phyloP scores from a whole-genome alignment of 1,140 invertebrate species.

The Samia ricini region DNA sequence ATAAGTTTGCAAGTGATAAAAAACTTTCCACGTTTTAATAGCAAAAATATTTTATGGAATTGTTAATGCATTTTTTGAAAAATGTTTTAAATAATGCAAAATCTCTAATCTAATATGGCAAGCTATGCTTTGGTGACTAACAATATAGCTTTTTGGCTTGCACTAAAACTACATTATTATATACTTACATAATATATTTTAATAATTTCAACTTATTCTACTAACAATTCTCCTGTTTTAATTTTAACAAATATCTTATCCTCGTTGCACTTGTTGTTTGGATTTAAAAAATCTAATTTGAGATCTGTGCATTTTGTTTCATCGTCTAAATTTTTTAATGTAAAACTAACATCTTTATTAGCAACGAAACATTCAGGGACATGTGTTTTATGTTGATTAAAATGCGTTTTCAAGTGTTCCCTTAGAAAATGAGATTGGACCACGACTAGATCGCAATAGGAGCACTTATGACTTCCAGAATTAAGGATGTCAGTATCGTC shows the following conservation, averaged over 20 bases:
- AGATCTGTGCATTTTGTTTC: conserved; percentile 48
- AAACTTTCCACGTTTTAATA: background rate
- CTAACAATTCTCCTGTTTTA: conserved; percentile 58
- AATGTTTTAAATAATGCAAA: conserved; percentile 6
- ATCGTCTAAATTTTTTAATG: conserved; percentile 54
- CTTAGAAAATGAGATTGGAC: conserved; percentile 86
- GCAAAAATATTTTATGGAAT: background rate
- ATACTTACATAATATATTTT: conserved; percentile 6
- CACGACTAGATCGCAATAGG: conserved; percentile 90
- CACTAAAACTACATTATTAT: conserved; percentile 20
- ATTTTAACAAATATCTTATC: conserved; percentile 67
- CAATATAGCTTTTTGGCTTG: conserved; percentile 42
- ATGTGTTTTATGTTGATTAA: conserved; percentile 79
- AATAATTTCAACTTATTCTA: conserved; percentile 29
- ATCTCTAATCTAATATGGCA: conserved; percentile 68
- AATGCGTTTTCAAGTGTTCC: conserved; percentile 91
- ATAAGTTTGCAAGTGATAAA: background rate
- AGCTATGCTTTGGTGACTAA: conserved; percentile 71
- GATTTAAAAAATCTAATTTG: conserved; percentile 53
- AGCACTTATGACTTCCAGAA: conserved; percentile 83
- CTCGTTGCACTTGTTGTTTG: conserved; percentile 37
- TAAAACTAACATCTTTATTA: conserved; percentile 61
- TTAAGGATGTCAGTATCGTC: conserved; percentile 75
- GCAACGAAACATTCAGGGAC: conserved; percentile 77
- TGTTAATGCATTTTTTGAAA: background rate